These are phyloP conservation scores for Forbesichthys agassizii DNA, from an alignment of 2,113 vertebrate species.

Conservation along the genomic window DNA sequence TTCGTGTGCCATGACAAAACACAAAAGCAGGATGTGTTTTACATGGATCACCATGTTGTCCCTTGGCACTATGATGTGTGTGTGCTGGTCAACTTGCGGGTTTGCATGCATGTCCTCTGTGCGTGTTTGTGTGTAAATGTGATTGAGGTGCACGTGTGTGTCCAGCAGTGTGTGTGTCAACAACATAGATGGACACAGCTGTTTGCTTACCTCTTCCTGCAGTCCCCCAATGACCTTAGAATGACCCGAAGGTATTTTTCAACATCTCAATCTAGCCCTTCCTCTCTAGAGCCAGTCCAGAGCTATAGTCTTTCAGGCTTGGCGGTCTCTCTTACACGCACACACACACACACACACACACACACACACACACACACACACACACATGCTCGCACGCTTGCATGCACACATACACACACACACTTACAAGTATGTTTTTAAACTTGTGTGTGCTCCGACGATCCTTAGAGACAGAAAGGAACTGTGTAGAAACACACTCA, in stretches of 20 bases:
- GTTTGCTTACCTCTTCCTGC: slow-evolving; percentile 59
- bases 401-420: slow-evolving; percentile 17
- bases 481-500: slow-evolving; percentile 10
- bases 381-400: slow-evolving; percentile 1
- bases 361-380: slow-evolving; percentile 11
- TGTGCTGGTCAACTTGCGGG: not conserved
- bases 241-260: slow-evolving; percentile 70
- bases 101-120: not conserved
- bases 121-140: not conserved
- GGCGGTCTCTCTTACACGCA: slow-evolving; percentile 6
- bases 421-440: slow-evolving; percentile 15
- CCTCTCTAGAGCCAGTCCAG: slow-evolving; percentile 51
- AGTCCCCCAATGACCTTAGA: slow-evolving; percentile 36
- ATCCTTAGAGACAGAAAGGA: slow-evolving; percentile 17
- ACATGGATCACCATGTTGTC: slow-evolving; percentile 52
- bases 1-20: slow-evolving; percentile 59
- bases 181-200: slow-evolving; percentile 53
- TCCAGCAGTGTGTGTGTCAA: slow-evolving; percentile 28
- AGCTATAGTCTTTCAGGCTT: slow-evolving; percentile 39
- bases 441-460: slow-evolving; percentile 8
- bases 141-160: not conserved
- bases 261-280: slow-evolving; percentile 51
- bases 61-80: slow-evolving; percentile 36
- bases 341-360: slow-evolving; percentile 12
- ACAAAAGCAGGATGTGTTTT: slow-evolving; percentile 48